Base-by-base conservation (phyloP, 2,888 invertebrate genomes). In the Dysmachus trigonus region DNA sequence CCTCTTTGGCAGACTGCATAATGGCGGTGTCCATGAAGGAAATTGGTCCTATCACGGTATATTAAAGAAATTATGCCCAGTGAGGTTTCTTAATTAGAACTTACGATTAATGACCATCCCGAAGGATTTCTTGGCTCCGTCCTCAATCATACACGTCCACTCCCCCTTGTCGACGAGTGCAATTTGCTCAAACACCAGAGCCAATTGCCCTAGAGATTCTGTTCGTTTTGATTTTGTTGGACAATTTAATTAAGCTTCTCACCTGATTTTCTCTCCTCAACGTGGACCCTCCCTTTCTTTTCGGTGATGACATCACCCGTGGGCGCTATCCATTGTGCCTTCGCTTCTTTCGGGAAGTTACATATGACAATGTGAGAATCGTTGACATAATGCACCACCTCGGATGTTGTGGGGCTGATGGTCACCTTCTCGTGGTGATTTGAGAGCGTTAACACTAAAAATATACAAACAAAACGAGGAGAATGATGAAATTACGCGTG, bases 11-110 rank as follows among this genome's bases (percentile, higher is more conserved):
- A 82, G 91, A 92, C 89, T 94, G 93, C 5, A 92, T 91, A 18
- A 91, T 90, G 47, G 92, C 92, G 79, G 94, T 93, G 89, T 94
- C 93, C 89, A 93, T 92, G 90, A 94, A 94, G 74, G 92, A 92
- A 86, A 94, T 92, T 87, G 93, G 93, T 88, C 93, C 94, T 94
- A 91, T 83, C 72, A 91, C 91, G 85, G 87, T 83, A 87, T 82
- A 72, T 51, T 33, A 84, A 85, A 47, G 86, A 79, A 79, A 86
- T 85, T 87, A 85, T 53, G 35, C 38, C 53, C 62, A 30, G 31
- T 31, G 18, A 1, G 81, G 41, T 72, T 72, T 83, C 72, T 83
- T 87, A 84, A 81, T 83, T 82, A 85, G 81, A 77, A 91, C 92
- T 92, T 91, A 93, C 92, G 92, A 89, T 91, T 91, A 82, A 92